Conservation (phyloP, 2,888 invertebrate genomes). For the Athalia rosae region DNA sequence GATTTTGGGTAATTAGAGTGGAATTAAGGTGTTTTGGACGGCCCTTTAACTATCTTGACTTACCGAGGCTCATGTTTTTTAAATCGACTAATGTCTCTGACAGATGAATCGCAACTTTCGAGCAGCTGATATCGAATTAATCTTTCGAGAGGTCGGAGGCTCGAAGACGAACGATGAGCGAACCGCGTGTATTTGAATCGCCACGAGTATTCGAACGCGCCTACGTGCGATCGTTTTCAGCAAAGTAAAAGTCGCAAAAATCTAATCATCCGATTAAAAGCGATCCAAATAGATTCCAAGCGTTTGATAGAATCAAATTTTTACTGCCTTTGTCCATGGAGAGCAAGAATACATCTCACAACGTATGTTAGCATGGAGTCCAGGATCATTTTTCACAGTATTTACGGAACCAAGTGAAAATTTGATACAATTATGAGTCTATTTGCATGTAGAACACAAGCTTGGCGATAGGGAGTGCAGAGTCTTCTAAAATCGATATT, state of each 20-base stretch:
- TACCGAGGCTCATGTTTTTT: conserved; percentile 41
- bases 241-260: not conserved
- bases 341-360: too few relatives aligned
- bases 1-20: not conserved
- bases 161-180: not conserved
- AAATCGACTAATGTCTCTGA: conserved; percentile 29
- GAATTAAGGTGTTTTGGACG: conserved; percentile 25
- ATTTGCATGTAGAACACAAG: conserved; percentile 9
- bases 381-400: too few relatives aligned
- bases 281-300: too few relatives aligned
- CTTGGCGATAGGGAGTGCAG: conserved; percentile 22
- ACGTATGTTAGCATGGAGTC: too few relatives aligned
- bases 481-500: conserved; percentile 45
- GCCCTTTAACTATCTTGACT: conserved; percentile 22
- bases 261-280: not conserved
- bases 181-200: conserved; percentile 16
- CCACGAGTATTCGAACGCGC: not conserved
- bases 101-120: not conserved
- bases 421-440: not conserved
- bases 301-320: too few relatives aligned
- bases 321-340: too few relatives aligned
- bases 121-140: conserved; percentile 3
- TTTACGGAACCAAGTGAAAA: not conserved
- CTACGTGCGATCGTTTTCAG: conserved; percentile 1
- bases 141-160: conserved; percentile 28